Evolutionary conservation across 2,888 invertebrate genomes (phyloP).

Genomic region (Kuschelorhynchus macadamiae): DNA sequence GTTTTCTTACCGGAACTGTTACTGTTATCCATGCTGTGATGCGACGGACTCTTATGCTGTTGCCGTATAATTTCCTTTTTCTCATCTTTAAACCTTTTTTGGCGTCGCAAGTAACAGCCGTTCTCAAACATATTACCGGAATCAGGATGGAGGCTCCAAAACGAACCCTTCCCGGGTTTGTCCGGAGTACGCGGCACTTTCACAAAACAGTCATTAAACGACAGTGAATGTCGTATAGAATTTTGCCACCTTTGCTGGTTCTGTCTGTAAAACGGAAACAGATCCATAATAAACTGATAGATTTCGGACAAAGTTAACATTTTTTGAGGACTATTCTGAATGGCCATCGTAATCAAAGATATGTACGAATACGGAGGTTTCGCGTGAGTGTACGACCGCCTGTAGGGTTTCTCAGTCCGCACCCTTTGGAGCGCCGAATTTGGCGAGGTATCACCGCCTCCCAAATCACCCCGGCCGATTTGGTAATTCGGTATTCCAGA

Average conservation of each 20-base stretch:
- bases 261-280: constrained; percentile 98
- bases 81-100: constrained; percentile 98
- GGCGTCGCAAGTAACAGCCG: constrained; percentile 95
- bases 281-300: constrained; percentile 99
- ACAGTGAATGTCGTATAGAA: constrained; percentile 96
- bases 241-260: constrained; percentile 99
- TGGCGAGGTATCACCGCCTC: constrained; percentile 78
- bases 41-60: constrained; percentile 78
- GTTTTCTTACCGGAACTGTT: constrained; percentile 73
- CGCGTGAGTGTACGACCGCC: constrained; percentile 95
- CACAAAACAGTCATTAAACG: constrained; percentile 99
- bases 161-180: constrained; percentile 98
- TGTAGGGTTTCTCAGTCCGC: constrained; percentile 92
- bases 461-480: constrained; percentile 73
- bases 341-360: constrained; percentile 99
- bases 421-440: constrained; percentile 86
- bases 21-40: constrained; percentile 71
- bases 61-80: constrained; percentile 91
- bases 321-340: constrained; percentile 94
- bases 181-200: constrained; percentile 98
- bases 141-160: constrained; percentile 98
- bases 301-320: constrained; percentile 99
- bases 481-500: constrained; percentile 75
- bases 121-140: constrained; percentile 99
- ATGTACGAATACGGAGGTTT: constrained; percentile 99